Evolutionary conservation across 2,113 vertebrate genomes (phyloP), one percentile per base, ranked within the genome.

Genomic region (Clarias magur): DNA sequence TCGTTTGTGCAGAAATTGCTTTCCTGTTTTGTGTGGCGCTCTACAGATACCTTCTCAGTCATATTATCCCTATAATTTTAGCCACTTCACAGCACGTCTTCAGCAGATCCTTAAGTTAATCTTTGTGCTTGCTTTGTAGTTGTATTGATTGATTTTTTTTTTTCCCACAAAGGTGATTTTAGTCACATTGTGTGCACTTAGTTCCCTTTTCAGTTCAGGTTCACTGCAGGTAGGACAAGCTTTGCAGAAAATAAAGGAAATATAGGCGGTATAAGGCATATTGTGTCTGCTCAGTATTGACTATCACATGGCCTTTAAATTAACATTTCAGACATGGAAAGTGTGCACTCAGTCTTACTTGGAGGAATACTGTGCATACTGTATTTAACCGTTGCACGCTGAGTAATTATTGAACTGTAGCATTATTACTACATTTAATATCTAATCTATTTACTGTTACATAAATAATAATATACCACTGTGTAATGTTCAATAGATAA

Each of bases 341-440:
- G 25, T 56, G 7, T 79, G 75, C 13, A 56, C 25, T 79, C 13
- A 57, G n/a, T 79, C 57, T 59, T 59, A 59, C 16, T 57, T 59
- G 16, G 19, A 80, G 2, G n/a, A 80, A 19, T 3, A 48, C 42
- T 48, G 42, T 30, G 21, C 56, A 59, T 80, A 48, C 42, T 48
- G 42, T 48, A 30, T 59, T 80, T 80, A 80, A 80, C 16, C 1
- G 12, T 59, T 11, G 34, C 3, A 16, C 1, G 21, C 3, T 57
- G 54, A 80, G 9, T 57, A 59, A 80, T 59, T 80, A 59, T 80
- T 80, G n/a, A 80, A 80, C n/a, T 59, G 8, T 11, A 59, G 27
- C n/a, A 57, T 25, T 57, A 11, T 27, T 79, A 79, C 4, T 27
- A 21, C 16, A 5, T 25, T 54, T 78, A 27, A 54, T 16, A 78